Evolutionary conservation across 2,888 invertebrate species (phyloP).

Genomic region (Tolmerus cingulatus): DNA sequence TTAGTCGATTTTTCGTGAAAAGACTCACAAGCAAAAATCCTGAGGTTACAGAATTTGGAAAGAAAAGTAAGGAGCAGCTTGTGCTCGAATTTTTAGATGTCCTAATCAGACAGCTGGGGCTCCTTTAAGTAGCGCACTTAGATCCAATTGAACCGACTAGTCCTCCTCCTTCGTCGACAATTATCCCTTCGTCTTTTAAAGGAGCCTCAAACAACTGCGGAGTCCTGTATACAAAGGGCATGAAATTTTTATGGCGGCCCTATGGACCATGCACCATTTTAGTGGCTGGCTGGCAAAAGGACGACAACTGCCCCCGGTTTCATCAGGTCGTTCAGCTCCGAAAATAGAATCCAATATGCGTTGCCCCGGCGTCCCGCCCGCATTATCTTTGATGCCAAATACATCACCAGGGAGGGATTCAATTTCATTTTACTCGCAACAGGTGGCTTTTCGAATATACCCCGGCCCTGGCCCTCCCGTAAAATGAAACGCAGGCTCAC

Average conservation of each 20-base stretch:
- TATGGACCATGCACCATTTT: neutral
- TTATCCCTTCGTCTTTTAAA: neutral
- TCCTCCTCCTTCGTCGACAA: neutral
- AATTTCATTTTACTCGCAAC: constrained; percentile 31
- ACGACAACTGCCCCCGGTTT: neutral
- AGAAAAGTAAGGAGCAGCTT: neutral
- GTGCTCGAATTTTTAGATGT: neutral
- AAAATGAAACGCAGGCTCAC: constrained; percentile 4
- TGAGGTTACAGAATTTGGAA: neutral
- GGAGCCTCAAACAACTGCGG: neutral
- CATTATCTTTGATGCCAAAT: constrained; percentile 8
- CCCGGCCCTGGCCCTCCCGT: neutral
- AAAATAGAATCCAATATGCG: constrained; percentile 33
- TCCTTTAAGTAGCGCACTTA: neutral
- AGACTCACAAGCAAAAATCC: neutral
- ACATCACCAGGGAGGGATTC: neutral
- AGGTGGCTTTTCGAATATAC: constrained; percentile 23
- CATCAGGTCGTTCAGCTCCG: neutral
- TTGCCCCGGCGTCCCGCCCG: neutral
- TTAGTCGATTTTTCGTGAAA: neutral
- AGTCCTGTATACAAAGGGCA: neutral
- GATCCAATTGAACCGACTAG: neutral
- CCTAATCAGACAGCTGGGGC: neutral
- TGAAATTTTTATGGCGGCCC: neutral
- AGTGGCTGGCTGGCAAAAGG: neutral